Evolutionary conservation across 2,888 invertebrate genomes (phyloP).

Genomic region (Poecilus cupreus): DNA sequence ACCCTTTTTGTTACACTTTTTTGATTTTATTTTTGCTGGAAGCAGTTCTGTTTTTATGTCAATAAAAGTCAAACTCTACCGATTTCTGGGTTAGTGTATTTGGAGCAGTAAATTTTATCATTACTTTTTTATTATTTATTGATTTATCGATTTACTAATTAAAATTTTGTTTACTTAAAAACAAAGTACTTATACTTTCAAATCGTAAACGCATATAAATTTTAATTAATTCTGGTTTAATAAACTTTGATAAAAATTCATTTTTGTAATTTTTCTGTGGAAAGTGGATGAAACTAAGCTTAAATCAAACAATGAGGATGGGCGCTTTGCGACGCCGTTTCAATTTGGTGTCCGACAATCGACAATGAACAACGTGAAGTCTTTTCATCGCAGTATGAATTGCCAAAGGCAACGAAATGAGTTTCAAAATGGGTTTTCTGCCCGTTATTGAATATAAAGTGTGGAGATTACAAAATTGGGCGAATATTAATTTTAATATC

Average conservation of each 20-base stretch:
- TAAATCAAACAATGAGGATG: conserved; percentile 40
- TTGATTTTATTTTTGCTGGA: neutral
- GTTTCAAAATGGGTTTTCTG: neutral
- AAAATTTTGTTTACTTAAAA: too few species aligned
- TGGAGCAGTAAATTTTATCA: neutral
- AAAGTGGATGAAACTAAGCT: neutral
- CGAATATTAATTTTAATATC: conserved; percentile 9
- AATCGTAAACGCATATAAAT: too few species aligned
- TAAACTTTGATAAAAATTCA: too few species aligned
- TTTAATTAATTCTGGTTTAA: too few species aligned
- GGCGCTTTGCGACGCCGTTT: neutral
- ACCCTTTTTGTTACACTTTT: conserved; percentile 7
- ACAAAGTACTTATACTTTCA: too few species aligned
- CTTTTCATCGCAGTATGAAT: conserved; percentile 38
- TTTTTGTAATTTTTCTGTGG: too few species aligned
- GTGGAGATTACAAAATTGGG: neutral
- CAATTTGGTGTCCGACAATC: conserved; percentile 19
- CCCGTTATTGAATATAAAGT: conserved; percentile 24
- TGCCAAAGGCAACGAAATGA: conserved; percentile 20
- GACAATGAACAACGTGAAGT: conserved; percentile 38
- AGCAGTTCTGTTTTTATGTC: conserved; percentile 6
- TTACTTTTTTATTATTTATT: neutral
- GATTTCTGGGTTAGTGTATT: conserved; percentile 12
- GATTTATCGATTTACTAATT: too few species aligned
- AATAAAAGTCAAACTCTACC: neutral